A percentile compares a stretch with the other conserved stretches of the same genome.
These are phyloP conservation scores for Acanthosepion esculentum DNA, from an alignment of 2,888 invertebrate genomes.

Conservation along the genomic window DNA sequence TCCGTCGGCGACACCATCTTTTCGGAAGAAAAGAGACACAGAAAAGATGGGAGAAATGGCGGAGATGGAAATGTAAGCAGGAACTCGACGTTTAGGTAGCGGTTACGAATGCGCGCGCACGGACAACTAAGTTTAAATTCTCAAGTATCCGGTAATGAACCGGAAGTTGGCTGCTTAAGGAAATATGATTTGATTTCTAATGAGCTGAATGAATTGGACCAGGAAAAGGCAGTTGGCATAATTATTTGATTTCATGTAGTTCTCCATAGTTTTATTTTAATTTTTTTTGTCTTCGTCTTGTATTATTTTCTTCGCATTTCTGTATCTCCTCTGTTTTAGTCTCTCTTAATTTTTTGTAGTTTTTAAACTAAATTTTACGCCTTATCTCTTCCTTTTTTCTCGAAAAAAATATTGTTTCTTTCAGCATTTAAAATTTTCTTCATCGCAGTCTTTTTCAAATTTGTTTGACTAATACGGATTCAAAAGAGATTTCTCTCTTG, in stretches of 20 bases:
- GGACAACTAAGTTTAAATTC: slow-evolving; percentile 4
- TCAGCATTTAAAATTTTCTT: too few relatives aligned
- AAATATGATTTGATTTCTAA: slow-evolving; percentile 22
- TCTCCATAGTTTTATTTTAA: neutral
- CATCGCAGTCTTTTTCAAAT: too few relatives aligned
- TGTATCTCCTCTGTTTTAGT: neutral
- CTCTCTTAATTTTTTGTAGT: neutral
- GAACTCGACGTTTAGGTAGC: neutral
- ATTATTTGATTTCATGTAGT: neutral
- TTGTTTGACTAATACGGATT: too few relatives aligned
- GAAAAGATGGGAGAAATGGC: neutral
- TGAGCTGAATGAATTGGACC: slow-evolving; percentile 18
- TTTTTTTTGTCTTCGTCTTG: neutral
- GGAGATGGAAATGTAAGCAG: neutral
- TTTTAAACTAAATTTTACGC: neutral
- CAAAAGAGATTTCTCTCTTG: too few relatives aligned
- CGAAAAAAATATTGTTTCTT: too few relatives aligned
- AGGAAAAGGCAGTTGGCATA: slow-evolving; percentile 15
- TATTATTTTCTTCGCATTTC: neutral
- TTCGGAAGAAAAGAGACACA: neutral
- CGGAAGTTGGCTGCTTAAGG: neutral
- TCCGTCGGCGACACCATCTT: neutral
- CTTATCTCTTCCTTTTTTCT: neutral
- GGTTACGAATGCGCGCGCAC: neutral
- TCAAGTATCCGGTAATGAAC: slow-evolving; percentile 22